phyloP scores from a whole-genome alignment of 1,140 invertebrate species.

The Elysia chlorotica region DNA sequence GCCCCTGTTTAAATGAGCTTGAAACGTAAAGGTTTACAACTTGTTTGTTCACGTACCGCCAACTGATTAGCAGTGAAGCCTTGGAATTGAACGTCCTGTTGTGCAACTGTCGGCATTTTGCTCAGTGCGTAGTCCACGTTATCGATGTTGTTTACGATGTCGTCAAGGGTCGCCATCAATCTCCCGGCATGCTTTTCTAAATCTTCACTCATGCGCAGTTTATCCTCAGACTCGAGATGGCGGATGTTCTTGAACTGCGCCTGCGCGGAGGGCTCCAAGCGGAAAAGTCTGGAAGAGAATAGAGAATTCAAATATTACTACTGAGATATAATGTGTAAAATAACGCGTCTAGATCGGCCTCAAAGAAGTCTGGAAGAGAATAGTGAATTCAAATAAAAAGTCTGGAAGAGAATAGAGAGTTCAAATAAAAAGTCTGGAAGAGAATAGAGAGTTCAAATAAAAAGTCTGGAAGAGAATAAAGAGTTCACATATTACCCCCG shows the following conservation, averaged over 20 bases:
- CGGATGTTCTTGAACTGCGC: conserved; percentile 41
- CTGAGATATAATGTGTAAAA: not conserved
- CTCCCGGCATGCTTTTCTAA: conserved; percentile 48
- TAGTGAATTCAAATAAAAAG: not conserved
- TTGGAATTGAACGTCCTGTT: conserved; percentile 35
- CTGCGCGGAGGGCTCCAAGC: conserved; percentile 33
- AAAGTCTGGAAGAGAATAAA: not conserved
- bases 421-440: not conserved
- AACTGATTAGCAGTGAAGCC: conserved; percentile 44
- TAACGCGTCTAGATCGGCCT: not conserved
- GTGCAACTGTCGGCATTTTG: conserved; percentile 38
- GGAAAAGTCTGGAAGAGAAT: conserved; percentile 42
- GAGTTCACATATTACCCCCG: too few relatives aligned
- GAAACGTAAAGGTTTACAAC: too few relatives aligned
- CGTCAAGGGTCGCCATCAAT: conserved; percentile 52
- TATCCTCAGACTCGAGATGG: conserved; percentile 42
- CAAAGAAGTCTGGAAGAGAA: not conserved
- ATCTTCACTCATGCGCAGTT: conserved; percentile 44
- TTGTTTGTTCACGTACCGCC: conserved; percentile 53
- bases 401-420: not conserved
- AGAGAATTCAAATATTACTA: not conserved
- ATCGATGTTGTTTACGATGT: conserved; percentile 49
- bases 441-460: not conserved
- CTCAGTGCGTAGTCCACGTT: conserved; percentile 49
- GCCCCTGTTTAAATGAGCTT: too few relatives aligned